Percentiles rank a stretch among this genome's conserved stretches.
Evolutionary conservation across 2,888 invertebrate genomes (phyloP).

Genomic region (Pachymerium ferrugineum): DNA sequence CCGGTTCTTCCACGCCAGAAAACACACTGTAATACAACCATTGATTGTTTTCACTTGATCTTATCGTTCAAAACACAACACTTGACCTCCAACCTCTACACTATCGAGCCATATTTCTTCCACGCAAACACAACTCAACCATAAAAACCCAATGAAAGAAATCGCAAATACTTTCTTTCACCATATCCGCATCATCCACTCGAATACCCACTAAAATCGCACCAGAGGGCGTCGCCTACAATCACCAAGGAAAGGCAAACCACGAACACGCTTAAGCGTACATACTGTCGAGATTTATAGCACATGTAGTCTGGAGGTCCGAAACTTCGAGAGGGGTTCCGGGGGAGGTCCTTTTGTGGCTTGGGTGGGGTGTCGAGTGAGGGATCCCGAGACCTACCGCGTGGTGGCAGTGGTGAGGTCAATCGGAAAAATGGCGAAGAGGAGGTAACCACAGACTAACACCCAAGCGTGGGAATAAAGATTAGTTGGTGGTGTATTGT

Average conservation of each 20-base stretch:
- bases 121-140: too few relatives aligned
- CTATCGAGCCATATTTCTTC: too few relatives aligned
- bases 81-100: too few relatives aligned
- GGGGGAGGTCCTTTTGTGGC: background rate
- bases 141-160: too few relatives aligned
- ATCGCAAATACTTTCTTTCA: too few relatives aligned
- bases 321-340: background rate
- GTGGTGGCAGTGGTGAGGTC: background rate
- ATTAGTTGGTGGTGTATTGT: background rate
- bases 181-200: too few relatives aligned
- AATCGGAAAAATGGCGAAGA: background rate
- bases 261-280: background rate
- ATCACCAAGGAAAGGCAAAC: too few relatives aligned
- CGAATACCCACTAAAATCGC: too few relatives aligned
- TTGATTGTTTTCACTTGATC: too few relatives aligned
- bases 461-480: background rate
- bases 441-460: background rate
- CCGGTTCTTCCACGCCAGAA: too few relatives aligned
- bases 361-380: background rate
- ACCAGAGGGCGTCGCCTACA: background rate
- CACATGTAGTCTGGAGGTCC: background rate
- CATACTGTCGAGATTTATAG: background rate
- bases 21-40: too few relatives aligned
- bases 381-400: background rate
- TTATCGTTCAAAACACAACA: too few relatives aligned